Evolutionary conservation across 2,888 invertebrate genomes (phyloP), one percentile per base, ranked within the genome.

Genomic region (Dasypolia templi): DNA sequence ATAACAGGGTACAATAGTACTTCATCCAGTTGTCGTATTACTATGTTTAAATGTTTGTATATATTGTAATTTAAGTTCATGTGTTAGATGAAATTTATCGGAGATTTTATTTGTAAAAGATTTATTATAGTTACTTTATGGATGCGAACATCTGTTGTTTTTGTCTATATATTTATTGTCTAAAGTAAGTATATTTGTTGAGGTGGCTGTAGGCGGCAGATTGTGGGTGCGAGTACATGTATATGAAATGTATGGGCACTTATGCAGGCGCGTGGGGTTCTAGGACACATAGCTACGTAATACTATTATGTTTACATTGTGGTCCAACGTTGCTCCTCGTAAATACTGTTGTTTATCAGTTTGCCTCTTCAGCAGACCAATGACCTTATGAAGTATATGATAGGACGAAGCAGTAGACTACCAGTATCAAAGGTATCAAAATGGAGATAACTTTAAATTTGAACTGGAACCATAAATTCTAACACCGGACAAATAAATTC

Each of bases 21-120:
- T 91, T 92, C 83, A 91, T 89, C 89, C 91, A 92, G 89, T 91
- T 85, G 79, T 91, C 88, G 90, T 93, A 92, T 93, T 93, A 91
- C 87, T 91, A 89, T 88, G 82, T 89, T 90, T 91, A 91, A 88
- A 86, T 90, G 86, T 92, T 90, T 95, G 94, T 95, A 95, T 92
- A 95, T 94, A 95, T 89, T 91, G 90, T 93, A 90, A 88, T 85
- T 84, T 91, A 90, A 90, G 89, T 85, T 88, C 85, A 88, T 82
- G 85, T 87, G 84, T 81, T 85, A 90, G 84, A 87, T 88, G 81
- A 91, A 91, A 89, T 89, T 90, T 90, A 84, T 87, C 84, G 89
- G 90, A 93, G 90, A 91, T 92, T 93, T 90, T 89, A 85, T 87
- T 84, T 86, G 83, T 86, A 83, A 67, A 83, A 74, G 83, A 85